These are phyloP conservation scores for Caenorhabditis sp. DNA, from an alignment of 2,888 invertebrate species.

Conservation along the genomic window DNA sequence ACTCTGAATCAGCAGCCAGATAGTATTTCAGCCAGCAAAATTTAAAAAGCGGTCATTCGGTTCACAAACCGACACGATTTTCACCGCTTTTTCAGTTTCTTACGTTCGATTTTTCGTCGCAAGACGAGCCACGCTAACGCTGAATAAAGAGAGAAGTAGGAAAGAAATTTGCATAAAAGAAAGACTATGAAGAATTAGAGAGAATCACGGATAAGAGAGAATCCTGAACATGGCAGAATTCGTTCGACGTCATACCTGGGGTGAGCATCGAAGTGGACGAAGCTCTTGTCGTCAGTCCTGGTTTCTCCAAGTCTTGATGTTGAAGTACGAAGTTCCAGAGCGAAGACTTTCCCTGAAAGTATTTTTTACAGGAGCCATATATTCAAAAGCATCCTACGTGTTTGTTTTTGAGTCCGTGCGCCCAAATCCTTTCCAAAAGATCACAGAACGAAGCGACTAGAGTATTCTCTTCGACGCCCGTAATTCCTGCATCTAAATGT, in stretches of 20 bases:
- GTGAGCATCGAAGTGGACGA: slow-evolving; percentile 78
- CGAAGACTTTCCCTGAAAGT: slow-evolving; percentile 89
- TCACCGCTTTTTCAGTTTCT: slow-evolving; percentile 57
- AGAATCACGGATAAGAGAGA: not conserved
- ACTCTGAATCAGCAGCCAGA: slow-evolving; percentile 3
- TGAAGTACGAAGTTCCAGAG: slow-evolving; percentile 94
- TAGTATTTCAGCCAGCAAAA: slow-evolving; percentile 22
- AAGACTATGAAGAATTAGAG: slow-evolving; percentile 11
- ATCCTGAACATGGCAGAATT: not conserved
- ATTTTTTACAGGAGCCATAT: not conserved
- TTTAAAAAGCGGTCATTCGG: slow-evolving; percentile 26
- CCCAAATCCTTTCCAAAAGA: slow-evolving; percentile 95
- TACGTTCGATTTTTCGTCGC: slow-evolving; percentile 92
- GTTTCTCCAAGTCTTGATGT: slow-evolving; percentile 86
- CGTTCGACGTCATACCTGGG: slow-evolving; percentile 81
- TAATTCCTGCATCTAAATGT: slow-evolving; percentile 86
- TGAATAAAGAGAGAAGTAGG: slow-evolving; percentile 80
- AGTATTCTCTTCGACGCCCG: slow-evolving; percentile 94
- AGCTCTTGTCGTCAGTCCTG: slow-evolving; percentile 61
- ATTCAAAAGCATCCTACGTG: slow-evolving; percentile 82
- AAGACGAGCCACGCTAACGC: slow-evolving; percentile 94
- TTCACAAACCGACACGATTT: slow-evolving; percentile 3
- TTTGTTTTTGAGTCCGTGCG: slow-evolving; percentile 94
- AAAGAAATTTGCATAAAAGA: slow-evolving; percentile 12
- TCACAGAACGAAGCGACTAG: slow-evolving; percentile 96